Percentiles rank a stretch among this genome's conserved stretches.
phyloP scores from a whole-genome alignment of 2,888 invertebrate genomes.

The Apodemia mormo region DNA sequence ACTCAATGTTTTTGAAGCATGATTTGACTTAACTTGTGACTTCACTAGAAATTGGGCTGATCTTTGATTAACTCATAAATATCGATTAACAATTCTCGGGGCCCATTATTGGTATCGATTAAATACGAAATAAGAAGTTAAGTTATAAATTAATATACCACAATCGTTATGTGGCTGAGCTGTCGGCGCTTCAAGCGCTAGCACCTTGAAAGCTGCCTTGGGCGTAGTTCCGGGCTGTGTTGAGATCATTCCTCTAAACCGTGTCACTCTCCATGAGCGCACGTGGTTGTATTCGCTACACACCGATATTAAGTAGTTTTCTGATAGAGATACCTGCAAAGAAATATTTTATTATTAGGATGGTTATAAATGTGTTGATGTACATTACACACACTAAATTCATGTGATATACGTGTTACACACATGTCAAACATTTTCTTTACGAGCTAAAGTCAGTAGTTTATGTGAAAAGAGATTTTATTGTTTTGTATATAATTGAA shows the following conservation, averaged over 20 bases:
- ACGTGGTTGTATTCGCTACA: conserved; percentile 99
- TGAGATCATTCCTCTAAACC: conserved; percentile 99
- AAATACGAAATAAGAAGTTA: neutral
- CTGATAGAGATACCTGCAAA: conserved; percentile 93
- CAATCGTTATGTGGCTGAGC: conserved; percentile 86
- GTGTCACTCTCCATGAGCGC: conserved; percentile 97
- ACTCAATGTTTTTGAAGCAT: no score
- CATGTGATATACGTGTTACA: no score
- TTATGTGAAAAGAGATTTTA: no score
- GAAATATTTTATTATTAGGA: conserved; percentile 20
- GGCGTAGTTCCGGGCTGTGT: conserved; percentile 99
- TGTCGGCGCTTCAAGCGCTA: conserved; percentile 85
- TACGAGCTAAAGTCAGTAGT: no score
- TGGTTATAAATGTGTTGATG: neutral
- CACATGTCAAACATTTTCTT: no score
- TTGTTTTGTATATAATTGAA: no score
- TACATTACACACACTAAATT: no score
- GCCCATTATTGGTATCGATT: no score
- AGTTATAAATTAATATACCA: conserved; percentile 63
- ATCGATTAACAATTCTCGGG: no score
- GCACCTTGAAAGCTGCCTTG: conserved; percentile 97
- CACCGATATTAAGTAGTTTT: conserved; percentile 96
- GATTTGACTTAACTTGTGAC: no score
- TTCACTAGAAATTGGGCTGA: no score
- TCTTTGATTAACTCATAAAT: no score